phyloP scores from a whole-genome alignment of 1,140 invertebrate species.

The Trinorchestia longiramus region DNA sequence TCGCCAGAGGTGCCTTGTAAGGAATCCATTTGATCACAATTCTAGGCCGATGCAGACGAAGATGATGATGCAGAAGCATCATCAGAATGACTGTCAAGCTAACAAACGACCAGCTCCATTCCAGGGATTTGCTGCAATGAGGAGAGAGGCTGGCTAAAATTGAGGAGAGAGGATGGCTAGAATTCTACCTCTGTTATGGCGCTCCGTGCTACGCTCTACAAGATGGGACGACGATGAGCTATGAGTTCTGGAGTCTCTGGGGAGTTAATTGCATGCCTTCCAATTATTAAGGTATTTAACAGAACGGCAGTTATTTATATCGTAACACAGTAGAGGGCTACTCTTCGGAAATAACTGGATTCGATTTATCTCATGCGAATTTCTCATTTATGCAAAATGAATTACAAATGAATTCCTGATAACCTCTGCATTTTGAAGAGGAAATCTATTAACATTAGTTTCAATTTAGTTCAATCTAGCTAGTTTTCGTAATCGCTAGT shows the following conservation, averaged over 20 bases:
- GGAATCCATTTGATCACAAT: slow-evolving; percentile 8
- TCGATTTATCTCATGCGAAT: too few species aligned
- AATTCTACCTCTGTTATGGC: background rate
- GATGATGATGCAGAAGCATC: slow-evolving; percentile 6
- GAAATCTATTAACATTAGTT: too few species aligned
- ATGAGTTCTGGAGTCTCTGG: background rate
- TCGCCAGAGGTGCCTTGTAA: background rate
- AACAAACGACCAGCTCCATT: background rate
- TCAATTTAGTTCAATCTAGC: too few species aligned
- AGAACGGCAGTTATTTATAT: background rate
- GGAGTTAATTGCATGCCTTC: background rate
- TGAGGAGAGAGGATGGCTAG: background rate
- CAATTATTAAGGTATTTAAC: background rate
- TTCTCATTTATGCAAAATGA: too few species aligned
- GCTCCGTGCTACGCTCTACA: background rate
- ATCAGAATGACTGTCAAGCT: background rate
- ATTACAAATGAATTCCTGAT: too few species aligned
- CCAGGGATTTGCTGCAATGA: background rate
- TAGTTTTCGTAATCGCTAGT: too few species aligned
- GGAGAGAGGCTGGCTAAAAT: background rate
- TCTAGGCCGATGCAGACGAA: background rate
- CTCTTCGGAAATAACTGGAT: too few species aligned
- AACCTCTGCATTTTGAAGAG: too few species aligned
- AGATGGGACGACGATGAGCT: background rate
- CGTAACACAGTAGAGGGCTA: too few species aligned